Conservation (phyloP, 2,888 invertebrate species). For the Pyrrhosoma nymphula region DNA sequence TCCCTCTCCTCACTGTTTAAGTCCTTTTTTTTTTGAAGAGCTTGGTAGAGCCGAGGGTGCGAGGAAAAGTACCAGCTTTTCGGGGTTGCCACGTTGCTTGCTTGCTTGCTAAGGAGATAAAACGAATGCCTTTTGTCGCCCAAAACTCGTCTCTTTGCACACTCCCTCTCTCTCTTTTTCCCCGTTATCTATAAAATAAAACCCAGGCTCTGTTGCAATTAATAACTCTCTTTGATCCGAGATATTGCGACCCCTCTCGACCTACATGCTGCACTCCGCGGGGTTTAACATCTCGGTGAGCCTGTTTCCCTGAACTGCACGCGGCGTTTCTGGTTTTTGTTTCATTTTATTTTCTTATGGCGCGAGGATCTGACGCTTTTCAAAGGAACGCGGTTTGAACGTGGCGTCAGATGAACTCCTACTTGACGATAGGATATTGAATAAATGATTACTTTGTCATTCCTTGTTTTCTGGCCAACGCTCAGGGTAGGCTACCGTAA, state of each 20-base stretch:
- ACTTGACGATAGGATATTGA: background rate
- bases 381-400: background rate
- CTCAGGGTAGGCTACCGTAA: background rate
- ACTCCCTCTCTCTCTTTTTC: background rate
- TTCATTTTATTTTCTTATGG: background rate
- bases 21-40: background rate
- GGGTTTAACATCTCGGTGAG: background rate
- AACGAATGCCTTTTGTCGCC: background rate
- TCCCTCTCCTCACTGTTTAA: background rate
- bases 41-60: background rate
- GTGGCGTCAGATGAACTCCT: background rate
- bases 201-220: constrained; percentile 8
- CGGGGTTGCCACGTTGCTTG: background rate
- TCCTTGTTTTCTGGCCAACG: background rate
- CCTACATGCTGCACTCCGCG: background rate
- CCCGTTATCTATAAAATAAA: background rate
- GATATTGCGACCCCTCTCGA: background rate
- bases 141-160: background rate
- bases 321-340: background rate
- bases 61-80: background rate
- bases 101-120: background rate
- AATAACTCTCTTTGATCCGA: background rate
- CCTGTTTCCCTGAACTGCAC: background rate
- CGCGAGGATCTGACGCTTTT: background rate
- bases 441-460: background rate